Evolutionary conservation across 2,797 vertebrate genomes (phyloP), one percentile per base, ranked within the genome.

Genomic region (Ataeniobius toweri): DNA sequence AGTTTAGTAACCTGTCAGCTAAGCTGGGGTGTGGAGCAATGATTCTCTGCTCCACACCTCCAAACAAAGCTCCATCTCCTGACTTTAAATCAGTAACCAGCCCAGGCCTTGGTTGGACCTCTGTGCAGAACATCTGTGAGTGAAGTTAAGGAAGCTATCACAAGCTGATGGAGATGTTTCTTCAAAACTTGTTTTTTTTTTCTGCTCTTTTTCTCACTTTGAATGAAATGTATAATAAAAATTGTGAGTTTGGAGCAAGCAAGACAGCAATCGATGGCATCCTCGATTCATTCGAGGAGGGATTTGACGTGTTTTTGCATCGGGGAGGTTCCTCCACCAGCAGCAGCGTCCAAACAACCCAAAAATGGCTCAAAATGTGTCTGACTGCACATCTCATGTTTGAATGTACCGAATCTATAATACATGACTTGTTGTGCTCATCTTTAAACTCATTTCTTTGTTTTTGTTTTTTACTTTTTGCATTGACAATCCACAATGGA

Each of bases 401-500:
- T 87, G 89, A 90, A 88, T 93, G 83, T 88, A 88, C 31, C 71
- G 39, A 79, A 50, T 78, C 76, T 86, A 75, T 74, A 78, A 80
- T 77, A 69, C 58, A 44, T 79, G n/a, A 28, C 46, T 69, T 71
- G 51, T 83, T 61, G 6, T 77, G 61, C 26, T 77, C 51, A 59
- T 79, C 14, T 83, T 75, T 81, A 55, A 44, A 24, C 76, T 77
- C 44, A 58, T 59, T 77, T 80, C n/a, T 12, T 20, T 22, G n/a
- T 76, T 55, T 69, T 22, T 22, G 53, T 46, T 59, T 9, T 0
- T n/a, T 24, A 31, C 50, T 69, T 83, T 85, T 79, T 55, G 76
- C 89, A 85, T 86, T 59, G 94, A 94, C 92, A 94, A 93, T 94
- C 92, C 91, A 83, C 84, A 68, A 75, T 76, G 86, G 89, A 91